Conservation (phyloP, 2,888 invertebrate species). For the Monopis laevigella region DNA sequence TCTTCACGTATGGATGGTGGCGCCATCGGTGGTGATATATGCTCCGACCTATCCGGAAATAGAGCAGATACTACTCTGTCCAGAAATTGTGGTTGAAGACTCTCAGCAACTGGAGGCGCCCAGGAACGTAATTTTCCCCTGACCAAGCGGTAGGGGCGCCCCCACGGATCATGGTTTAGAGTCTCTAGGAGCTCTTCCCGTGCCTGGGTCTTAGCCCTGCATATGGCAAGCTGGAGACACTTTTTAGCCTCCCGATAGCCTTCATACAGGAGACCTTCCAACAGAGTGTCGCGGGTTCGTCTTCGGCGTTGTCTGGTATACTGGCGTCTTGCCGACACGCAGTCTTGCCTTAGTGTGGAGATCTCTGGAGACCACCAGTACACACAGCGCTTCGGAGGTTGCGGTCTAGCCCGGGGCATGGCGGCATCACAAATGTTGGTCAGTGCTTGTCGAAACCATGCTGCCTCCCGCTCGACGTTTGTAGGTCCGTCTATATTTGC, state of each 20-base stretch:
- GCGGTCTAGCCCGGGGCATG: conserved; percentile 16
- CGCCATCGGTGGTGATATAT: not conserved
- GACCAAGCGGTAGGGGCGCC: conserved; percentile 1
- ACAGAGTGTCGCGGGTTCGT: not conserved
- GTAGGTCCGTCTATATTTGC: not conserved
- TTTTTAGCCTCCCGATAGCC: not conserved
- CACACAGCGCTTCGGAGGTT: not conserved
- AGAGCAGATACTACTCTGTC: conserved; percentile 2
- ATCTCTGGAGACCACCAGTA: conserved; percentile 6
- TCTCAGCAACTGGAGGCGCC: not conserved
- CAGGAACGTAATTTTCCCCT: not conserved
- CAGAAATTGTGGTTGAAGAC: conserved; percentile 5
- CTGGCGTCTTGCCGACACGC: not conserved
- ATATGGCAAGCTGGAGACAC: not conserved
- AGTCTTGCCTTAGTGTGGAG: not conserved
- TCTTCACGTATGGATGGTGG: not conserved
- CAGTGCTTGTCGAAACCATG: conserved; percentile 11
- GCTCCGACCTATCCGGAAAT: not conserved
- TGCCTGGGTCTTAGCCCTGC: not conserved
- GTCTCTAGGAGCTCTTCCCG: conserved; percentile 5
- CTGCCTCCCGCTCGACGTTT: conserved; percentile 7
- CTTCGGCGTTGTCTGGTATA: conserved; percentile 1
- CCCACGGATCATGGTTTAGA: conserved; percentile 5
- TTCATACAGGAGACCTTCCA: not conserved
- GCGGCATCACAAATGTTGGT: conserved; percentile 17